Percentiles rank a stretch among this genome's conserved stretches.
These are phyloP conservation scores for Tricholaema leucomelas DNA, from an alignment of 2,113 vertebrate genomes.

Conservation along the genomic window DNA sequence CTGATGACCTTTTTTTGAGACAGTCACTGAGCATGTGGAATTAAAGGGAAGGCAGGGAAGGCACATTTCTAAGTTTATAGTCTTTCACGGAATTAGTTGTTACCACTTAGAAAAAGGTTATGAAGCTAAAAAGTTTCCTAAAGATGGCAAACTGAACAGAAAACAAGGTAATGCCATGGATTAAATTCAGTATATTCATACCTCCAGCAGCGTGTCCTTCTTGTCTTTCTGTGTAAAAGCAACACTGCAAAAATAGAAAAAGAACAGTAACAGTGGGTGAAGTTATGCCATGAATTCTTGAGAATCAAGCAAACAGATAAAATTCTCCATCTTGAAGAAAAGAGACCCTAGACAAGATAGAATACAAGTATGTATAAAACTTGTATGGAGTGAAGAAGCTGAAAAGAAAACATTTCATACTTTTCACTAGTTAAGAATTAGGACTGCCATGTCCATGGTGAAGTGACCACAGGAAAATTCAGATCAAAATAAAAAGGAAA, in stretches of 20 bases:
- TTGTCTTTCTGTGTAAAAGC: neutral
- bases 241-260: neutral
- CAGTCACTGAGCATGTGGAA: neutral
- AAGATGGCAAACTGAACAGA: neutral
- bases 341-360: neutral
- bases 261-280: neutral
- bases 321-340: neutral
- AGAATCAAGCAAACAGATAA: neutral
- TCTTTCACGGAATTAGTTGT: neutral
- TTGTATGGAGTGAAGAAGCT: neutral
- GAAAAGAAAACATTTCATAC: neutral
- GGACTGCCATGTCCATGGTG: neutral
- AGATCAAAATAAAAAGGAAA: neutral
- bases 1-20: neutral
- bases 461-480: neutral
- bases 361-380: neutral
- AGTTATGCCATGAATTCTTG: neutral
- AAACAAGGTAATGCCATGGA: neutral
- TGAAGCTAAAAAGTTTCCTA: neutral
- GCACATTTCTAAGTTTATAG: neutral
- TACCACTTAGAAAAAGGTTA: neutral
- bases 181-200: neutral
- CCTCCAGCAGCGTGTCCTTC: neutral
- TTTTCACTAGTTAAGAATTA: neutral
- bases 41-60: neutral